phyloP scores from a whole-genome alignment of 2,797 vertebrate species.

The Alauda arvensis region DNA sequence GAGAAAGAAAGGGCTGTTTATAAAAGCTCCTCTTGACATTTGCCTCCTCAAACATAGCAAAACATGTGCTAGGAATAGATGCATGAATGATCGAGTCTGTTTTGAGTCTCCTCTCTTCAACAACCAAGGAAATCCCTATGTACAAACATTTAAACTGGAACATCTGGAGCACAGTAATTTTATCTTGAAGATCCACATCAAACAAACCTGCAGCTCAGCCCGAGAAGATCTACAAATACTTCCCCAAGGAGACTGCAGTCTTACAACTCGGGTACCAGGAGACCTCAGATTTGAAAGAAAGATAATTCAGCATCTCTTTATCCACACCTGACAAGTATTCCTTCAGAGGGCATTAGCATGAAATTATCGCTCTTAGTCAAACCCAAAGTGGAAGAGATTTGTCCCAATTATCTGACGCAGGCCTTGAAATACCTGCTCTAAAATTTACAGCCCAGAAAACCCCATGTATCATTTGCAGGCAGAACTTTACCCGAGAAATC shows the following conservation, averaged over 20 bases:
- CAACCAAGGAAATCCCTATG: constrained; percentile 71
- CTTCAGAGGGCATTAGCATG: constrained; percentile 8
- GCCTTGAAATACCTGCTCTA: background rate
- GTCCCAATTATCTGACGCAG: background rate
- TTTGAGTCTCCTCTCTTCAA: constrained; percentile 70
- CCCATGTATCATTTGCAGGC: background rate
- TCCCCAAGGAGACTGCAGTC: constrained; percentile 51
- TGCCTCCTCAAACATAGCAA: constrained; percentile 56
- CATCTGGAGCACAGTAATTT: constrained; percentile 71
- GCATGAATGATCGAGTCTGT: constrained; percentile 67
- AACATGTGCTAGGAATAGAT: constrained; percentile 68
- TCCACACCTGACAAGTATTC: constrained; percentile 39
- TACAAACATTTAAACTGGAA: constrained; percentile 72
- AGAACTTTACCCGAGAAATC: constrained; percentile 31
- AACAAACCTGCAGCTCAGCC: constrained; percentile 55
- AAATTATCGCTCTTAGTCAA: constrained; percentile 28
- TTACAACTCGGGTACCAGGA: constrained; percentile 22
- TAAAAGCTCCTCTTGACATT: constrained; percentile 58
- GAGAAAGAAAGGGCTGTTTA: constrained; percentile 53
- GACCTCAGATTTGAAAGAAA: constrained; percentile 30
- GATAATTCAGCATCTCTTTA: constrained; percentile 53
- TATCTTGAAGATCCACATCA: constrained; percentile 74
- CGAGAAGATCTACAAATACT: constrained; percentile 61
- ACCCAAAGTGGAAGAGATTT: constrained; percentile 23
- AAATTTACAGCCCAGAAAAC: constrained; percentile 27